These are phyloP conservation scores for Gymnopithys bicolor DNA, from an alignment of 2,797 vertebrate genomes.

Conservation along the genomic window DNA sequence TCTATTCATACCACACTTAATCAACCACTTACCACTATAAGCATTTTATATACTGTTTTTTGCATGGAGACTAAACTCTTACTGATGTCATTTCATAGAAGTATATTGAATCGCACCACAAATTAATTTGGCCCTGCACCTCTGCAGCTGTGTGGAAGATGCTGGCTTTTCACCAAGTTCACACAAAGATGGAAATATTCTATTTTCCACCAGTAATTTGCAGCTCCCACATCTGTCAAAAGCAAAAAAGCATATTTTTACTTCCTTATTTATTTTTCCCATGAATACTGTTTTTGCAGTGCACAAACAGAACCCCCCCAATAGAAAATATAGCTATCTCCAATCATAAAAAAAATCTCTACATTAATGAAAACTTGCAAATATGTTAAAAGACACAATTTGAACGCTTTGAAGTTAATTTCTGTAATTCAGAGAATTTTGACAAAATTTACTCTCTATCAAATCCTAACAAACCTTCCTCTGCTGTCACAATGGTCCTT, in stretches of 20 bases:
- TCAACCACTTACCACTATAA: neutral
- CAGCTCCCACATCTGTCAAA: constrained; percentile 50
- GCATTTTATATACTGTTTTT: neutral
- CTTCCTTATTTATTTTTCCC: constrained; percentile 56
- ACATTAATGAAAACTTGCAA: constrained; percentile 57
- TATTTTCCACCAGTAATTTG: constrained; percentile 60
- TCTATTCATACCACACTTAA: neutral
- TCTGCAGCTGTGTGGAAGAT: constrained; percentile 69
- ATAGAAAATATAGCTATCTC: constrained; percentile 40
- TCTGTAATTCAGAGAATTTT: constrained; percentile 21
- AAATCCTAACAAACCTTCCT: neutral
- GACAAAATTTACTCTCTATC: neutral
- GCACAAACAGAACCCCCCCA: neutral
- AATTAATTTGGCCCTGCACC: constrained; percentile 65
- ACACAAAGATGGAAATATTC: constrained; percentile 66
- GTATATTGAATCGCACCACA: constrained; percentile 35
- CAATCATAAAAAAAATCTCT: constrained; percentile 16
- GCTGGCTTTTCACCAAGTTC: constrained; percentile 68
- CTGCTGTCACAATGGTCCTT: neutral
- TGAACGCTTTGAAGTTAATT: constrained; percentile 17
- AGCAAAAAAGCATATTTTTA: constrained; percentile 61
- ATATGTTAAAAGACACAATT: constrained; percentile 26
- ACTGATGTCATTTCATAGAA: constrained; percentile 10
- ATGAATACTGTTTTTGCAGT: constrained; percentile 58
- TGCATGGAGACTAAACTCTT: constrained; percentile 1